These are phyloP conservation scores for Amblyjoppa proteus DNA, from an alignment of 2,888 invertebrate genomes.

Conservation along the genomic window DNA sequence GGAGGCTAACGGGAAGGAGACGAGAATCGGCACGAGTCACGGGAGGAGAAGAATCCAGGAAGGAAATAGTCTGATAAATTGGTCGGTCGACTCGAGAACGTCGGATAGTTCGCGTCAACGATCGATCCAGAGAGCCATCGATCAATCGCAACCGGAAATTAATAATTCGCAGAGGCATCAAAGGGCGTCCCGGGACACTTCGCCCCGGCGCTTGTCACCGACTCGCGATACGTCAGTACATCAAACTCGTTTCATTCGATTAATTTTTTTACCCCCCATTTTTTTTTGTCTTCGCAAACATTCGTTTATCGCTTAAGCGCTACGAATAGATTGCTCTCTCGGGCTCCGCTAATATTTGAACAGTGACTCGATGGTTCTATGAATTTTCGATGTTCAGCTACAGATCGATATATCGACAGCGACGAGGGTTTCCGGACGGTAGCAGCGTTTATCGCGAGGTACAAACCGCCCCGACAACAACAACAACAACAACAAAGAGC, in stretches of 20 bases:
- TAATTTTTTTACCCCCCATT: not conserved
- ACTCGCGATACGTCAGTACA: conserved; percentile 69
- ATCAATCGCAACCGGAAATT: conserved; percentile 46
- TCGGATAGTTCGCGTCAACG: conserved; percentile 57
- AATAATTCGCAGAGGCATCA: conserved; percentile 35
- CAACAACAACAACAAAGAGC: conserved; percentile 64
- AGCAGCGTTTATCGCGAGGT: conserved; percentile 67
- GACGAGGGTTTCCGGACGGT: conserved; percentile 65
- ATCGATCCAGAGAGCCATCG: conserved; percentile 48
- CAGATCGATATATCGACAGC: conserved; percentile 68
- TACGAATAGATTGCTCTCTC: not conserved
- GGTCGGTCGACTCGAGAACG: conserved; percentile 60
- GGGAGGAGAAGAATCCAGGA: conserved; percentile 51
- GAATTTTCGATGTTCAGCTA: conserved; percentile 57
- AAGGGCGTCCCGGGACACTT: conserved; percentile 32
- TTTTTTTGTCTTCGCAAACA: not conserved
- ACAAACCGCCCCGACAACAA: conserved; percentile 66
- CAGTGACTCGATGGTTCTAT: not conserved
- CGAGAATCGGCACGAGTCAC: conserved; percentile 56
- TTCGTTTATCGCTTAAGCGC: not conserved
- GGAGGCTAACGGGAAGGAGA: conserved; percentile 55
- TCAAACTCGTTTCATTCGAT: not conserved
- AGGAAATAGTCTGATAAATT: conserved; percentile 63
- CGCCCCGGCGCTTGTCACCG: conserved; percentile 52
- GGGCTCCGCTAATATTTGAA: conserved; percentile 7